Evolutionary conservation across 1,140 invertebrate genomes (phyloP).

Genomic region (Manduca sexta): DNA sequence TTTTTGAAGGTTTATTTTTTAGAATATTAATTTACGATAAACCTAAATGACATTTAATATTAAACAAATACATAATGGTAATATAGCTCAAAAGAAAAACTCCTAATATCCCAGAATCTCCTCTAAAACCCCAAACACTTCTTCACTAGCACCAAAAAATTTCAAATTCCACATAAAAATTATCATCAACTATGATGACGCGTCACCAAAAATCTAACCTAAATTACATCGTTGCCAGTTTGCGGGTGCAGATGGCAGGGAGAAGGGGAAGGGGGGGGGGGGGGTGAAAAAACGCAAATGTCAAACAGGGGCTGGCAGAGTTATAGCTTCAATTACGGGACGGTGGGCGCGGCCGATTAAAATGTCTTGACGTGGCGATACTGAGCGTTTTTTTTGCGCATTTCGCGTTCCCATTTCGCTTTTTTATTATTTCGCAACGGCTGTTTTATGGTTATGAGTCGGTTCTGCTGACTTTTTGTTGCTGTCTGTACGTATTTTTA

Average conservation of each 20-base stretch:
- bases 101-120: too few species aligned
- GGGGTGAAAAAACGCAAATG: conserved; percentile 33
- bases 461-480: conserved; percentile 17
- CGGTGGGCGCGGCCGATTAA: conserved; percentile 51
- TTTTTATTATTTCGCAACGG: conserved; percentile 28
- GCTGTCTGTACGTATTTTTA: too few species aligned
- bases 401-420: conserved; percentile 18
- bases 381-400: conserved; percentile 42
- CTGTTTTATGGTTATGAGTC: conserved; percentile 35
- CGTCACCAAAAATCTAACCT: conserved; percentile 28
- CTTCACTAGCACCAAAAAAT: too few species aligned
- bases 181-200: too few species aligned
- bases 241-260: conserved; percentile 19
- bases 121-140: too few species aligned
- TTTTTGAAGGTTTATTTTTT: too few species aligned
- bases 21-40: too few species aligned
- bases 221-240: conserved; percentile 53
- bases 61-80: too few species aligned
- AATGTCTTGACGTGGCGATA: conserved; percentile 53
- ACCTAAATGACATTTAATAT: too few species aligned
- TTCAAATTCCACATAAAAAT: too few species aligned
- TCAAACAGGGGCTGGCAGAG: conserved; percentile 63
- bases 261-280: conserved; percentile 15
- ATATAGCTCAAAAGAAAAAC: too few species aligned
- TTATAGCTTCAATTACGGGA: conserved; percentile 65